Conservation (phyloP, 2,797 vertebrate species). For the Varecia variegata region DNA sequence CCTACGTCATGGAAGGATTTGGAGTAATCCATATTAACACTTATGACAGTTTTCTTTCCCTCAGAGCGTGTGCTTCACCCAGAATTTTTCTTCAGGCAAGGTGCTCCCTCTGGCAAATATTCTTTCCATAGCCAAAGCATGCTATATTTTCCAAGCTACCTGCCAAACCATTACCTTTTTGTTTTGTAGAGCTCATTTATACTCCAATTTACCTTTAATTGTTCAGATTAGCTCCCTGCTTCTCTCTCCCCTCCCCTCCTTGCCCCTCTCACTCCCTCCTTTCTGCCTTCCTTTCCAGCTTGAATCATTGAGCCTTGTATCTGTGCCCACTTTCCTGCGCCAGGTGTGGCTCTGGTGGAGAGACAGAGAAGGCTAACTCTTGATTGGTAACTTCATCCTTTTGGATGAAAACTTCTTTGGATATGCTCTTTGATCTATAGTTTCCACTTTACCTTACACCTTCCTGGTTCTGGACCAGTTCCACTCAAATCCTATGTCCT, state of each 20-base stretch:
- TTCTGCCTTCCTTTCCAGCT: neutral
- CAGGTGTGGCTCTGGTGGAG: neutral
- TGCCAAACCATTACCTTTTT: neutral
- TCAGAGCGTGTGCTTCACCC: neutral
- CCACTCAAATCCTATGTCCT: neutral
- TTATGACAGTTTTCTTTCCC: neutral
- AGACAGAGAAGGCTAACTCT: neutral
- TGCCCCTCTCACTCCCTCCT: accelerated
- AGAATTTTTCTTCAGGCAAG: neutral
- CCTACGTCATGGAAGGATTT: neutral
- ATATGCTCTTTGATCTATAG: neutral
- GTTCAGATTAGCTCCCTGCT: neutral
- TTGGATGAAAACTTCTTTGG: neutral
- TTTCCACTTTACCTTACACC: neutral
- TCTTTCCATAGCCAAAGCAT: neutral
- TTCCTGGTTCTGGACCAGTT: neutral
- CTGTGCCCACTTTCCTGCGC: neutral
- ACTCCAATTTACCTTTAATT: neutral
- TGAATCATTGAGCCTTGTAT: neutral
- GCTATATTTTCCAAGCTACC: neutral
- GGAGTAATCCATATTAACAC: neutral
- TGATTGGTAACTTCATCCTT: neutral
- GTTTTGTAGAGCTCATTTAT: neutral
- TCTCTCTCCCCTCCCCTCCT: no score
- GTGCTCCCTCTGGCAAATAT: neutral